Percentiles rank a stretch among this genome's conserved stretches.
Conservation (phyloP, 2,888 invertebrate species). For the Stegophylla sp. region DNA sequence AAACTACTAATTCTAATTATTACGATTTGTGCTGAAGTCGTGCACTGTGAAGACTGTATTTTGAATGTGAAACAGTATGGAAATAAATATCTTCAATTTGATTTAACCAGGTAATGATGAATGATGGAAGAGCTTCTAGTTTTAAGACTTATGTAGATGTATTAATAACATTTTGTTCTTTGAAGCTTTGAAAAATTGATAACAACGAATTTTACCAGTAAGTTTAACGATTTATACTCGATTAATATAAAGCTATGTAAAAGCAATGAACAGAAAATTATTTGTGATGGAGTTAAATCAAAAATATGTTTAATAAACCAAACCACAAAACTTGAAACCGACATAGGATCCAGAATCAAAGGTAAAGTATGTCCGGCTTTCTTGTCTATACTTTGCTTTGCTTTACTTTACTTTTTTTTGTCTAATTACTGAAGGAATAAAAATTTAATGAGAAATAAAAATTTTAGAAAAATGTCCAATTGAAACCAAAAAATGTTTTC, state of each 20-base stretch:
- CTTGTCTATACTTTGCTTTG: background rate
- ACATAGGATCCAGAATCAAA: constrained; percentile 44
- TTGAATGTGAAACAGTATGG: background rate
- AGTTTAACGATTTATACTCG: background rate
- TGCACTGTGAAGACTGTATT: constrained; percentile 29
- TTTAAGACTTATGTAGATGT: background rate
- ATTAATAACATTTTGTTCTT: background rate
- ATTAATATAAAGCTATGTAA: constrained; percentile 16
- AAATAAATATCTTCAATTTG: constrained; percentile 3
- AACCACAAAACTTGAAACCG: background rate
- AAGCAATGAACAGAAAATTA: background rate
- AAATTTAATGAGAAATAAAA: too few relatives aligned
- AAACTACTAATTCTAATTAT: background rate
- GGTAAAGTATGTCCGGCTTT: too few relatives aligned
- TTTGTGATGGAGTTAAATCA: constrained; percentile 1
- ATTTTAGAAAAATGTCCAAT: too few relatives aligned
- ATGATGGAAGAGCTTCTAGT: background rate
- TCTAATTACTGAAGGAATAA: too few relatives aligned
- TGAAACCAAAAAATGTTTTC: too few relatives aligned
- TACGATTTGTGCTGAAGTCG: background rate
- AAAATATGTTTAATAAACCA: constrained; percentile 31
- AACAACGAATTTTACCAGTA: constrained; percentile 2
- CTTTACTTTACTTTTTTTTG: too few relatives aligned
- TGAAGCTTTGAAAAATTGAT: background rate
- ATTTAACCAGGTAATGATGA: constrained; percentile 23